Conservation (phyloP, 2,797 vertebrate species). For the Sebastes elongatus region DNA sequence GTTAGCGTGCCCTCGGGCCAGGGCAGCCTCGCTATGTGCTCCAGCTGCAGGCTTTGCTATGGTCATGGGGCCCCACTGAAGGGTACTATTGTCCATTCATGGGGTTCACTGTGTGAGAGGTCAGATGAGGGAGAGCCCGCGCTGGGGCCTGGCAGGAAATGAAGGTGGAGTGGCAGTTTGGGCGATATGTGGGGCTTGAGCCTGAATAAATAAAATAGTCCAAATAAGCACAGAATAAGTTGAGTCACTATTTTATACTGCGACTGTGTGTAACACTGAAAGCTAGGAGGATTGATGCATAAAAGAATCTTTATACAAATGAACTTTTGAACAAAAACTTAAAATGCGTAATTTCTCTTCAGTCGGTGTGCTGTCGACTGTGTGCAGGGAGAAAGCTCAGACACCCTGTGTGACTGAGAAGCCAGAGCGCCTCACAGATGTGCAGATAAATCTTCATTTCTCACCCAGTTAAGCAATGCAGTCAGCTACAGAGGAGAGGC, state of each 20-base stretch:
- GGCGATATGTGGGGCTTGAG: slow-evolving; percentile 48
- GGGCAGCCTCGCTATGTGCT: slow-evolving; percentile 69
- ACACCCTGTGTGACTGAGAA: slow-evolving; percentile 46
- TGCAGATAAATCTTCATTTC: slow-evolving; percentile 83
- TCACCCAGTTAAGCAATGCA: slow-evolving; percentile 72
- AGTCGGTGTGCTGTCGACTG: slow-evolving; percentile 3
- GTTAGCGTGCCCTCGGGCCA: slow-evolving; percentile 74
- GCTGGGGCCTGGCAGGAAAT: slow-evolving; percentile 76
- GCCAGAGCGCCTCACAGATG: slow-evolving; percentile 67
- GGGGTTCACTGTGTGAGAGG: slow-evolving; percentile 84
- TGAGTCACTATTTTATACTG: not conserved
- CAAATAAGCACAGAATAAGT: slow-evolving; percentile 24
- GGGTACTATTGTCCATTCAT: slow-evolving; percentile 85
- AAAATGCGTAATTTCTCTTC: not conserved
- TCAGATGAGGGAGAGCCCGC: slow-evolving; percentile 73
- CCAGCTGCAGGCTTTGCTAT: slow-evolving; percentile 82
- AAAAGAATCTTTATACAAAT: not conserved
- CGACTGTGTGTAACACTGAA: not conserved
- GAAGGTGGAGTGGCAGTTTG: slow-evolving; percentile 74
- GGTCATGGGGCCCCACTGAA: slow-evolving; percentile 78
- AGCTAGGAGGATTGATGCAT: not conserved
- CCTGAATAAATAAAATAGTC: slow-evolving; percentile 61
- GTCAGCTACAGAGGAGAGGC: slow-evolving; percentile 47
- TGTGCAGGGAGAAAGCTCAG: slow-evolving; percentile 32
- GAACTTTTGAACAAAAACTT: not conserved